Base-by-base conservation (phyloP, 2,797 vertebrate genomes). In the Scomberomorus guttatus region DNA sequence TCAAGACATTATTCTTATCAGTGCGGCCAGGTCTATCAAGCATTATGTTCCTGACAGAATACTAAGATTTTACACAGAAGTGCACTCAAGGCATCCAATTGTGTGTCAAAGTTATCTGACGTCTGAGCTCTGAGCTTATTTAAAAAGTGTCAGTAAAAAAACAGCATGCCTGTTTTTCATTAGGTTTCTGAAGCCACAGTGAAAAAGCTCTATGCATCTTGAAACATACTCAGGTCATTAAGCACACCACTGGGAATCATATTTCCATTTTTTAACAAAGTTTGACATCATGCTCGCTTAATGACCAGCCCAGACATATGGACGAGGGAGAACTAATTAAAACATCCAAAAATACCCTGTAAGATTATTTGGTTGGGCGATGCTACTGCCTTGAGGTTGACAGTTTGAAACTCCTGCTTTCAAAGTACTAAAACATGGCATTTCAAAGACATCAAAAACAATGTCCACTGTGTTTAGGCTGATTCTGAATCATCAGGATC, bases 321-420 rank as follows among this genome's bases (percentile, higher is more conserved):
- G 72, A 76, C 4, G 20, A 37, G 34, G 54, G 20, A 69, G 63
- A 86, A 70, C 67, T 79, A 84, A 80, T 85, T 72, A 76, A 84
- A 74, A 73, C 60, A 74, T 76, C 29, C 1, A 15, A 67, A 68
- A 75, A 56, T 37, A 57, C 2, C 13, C 44, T 55, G 29, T 54
- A 27, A 74, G 29, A 67, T 65, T 0, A 77, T 72, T 77, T 58
- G 22, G 48, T 75, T 51, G 58, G 63, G 44, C 0, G 2, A 10
- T 14, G 42, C 10, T 78, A 4, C 54, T 65, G 78, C 70, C 68
- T 54, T 29, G 37, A 61, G 37, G 73, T 56, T 66, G 52, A 72
- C 32, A 32, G 24, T 67, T 78, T 39, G 9, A n/a, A 75, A 78
- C 34, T 78, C 39, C 67, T 54, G 18, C 34, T 61, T 74, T 11